These are phyloP conservation scores for Phoenicopterus ruber DNA, from an alignment of 2,113 vertebrate genomes.

Conservation along the genomic window DNA sequence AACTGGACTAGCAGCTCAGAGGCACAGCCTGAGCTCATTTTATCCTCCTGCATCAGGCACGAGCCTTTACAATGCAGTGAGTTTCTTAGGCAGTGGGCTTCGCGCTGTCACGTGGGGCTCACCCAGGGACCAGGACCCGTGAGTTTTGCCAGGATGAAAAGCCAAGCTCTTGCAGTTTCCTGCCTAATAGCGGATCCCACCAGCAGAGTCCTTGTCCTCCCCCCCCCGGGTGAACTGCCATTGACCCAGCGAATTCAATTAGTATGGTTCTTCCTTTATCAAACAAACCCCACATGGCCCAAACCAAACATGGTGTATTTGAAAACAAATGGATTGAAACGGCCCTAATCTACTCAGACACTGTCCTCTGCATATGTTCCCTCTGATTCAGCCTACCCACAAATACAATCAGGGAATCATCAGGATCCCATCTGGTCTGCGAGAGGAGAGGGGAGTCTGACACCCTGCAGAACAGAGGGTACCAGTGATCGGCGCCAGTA, in stretches of 20 bases:
- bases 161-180: neutral
- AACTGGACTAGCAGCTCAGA: neutral
- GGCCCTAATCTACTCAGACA: neutral
- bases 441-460: neutral
- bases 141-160: neutral
- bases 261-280: constrained; percentile 41
- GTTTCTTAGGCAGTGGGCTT: neutral
- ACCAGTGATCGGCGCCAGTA: neutral
- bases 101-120: neutral
- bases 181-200: neutral
- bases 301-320: constrained; percentile 43
- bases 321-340: constrained; percentile 39
- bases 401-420: neutral
- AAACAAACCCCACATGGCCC: constrained; percentile 64
- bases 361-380: neutral
- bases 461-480: neutral
- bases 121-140: neutral
- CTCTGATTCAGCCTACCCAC: neutral
- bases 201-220: neutral
- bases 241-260: constrained; percentile 65
- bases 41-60: neutral
- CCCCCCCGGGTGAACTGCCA: constrained; percentile 15
- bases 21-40: neutral
- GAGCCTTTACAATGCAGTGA: neutral
- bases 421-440: neutral